Evolutionary conservation across 2,888 invertebrate species (phyloP).

Genomic region (Ophion ventricosus): DNA sequence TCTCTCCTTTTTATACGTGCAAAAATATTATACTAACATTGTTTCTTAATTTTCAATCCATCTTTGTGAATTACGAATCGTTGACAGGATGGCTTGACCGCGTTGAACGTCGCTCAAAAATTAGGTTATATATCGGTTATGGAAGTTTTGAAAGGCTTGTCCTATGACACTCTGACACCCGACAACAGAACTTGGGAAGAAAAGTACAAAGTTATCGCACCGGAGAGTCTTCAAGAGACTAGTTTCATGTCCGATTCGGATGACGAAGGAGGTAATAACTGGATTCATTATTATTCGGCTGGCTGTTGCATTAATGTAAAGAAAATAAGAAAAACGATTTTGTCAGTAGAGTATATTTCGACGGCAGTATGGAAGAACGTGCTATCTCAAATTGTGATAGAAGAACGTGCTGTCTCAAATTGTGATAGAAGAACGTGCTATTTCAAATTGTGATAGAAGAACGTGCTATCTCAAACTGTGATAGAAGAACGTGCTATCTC

Average conservation of each 20-base stretch:
- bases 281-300: not conserved
- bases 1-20: too few species aligned
- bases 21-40: too few species aligned
- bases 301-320: not conserved
- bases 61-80: slow-evolving; percentile 10
- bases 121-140: slow-evolving; percentile 99
- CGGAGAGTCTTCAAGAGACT: slow-evolving; percentile 99
- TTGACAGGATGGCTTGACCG: slow-evolving; percentile 96
- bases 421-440: too few species aligned
- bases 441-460: too few species aligned
- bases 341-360: not conserved
- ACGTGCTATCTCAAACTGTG: too few species aligned
- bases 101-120: slow-evolving; percentile 97
- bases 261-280: slow-evolving; percentile 95
- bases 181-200: slow-evolving; percentile 89
- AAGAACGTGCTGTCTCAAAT: too few species aligned
- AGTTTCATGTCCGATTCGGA: slow-evolving; percentile 98
- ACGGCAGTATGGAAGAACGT: too few species aligned
- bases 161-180: slow-evolving; percentile 83
- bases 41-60: not conserved
- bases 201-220: slow-evolving; percentile 98
- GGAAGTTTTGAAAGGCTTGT: slow-evolving; percentile 93
- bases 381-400: too few species aligned
- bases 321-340: not conserved
- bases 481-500: too few species aligned